phyloP scores from a whole-genome alignment of 2,113 vertebrate genomes.

The Plotosus lineatus region DNA sequence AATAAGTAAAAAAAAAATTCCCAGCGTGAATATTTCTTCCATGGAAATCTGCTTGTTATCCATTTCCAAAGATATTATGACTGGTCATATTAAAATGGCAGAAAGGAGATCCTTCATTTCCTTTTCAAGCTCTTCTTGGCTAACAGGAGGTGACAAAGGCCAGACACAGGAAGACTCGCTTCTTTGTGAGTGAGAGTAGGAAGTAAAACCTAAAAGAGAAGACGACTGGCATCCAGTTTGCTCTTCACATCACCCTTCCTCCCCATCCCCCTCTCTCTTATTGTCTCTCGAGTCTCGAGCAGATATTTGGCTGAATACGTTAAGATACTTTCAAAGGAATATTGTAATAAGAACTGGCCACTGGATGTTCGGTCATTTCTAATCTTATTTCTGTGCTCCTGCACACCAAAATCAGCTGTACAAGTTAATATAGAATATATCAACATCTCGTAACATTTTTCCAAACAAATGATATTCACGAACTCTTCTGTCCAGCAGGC shows the following conservation, averaged over 20 bases:
- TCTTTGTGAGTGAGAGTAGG: slow-evolving; percentile 47
- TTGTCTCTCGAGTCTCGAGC: slow-evolving; percentile 1
- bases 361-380: neutral
- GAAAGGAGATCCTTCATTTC: slow-evolving; percentile 50
- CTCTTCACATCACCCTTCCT: slow-evolving; percentile 3
- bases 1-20: neutral
- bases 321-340: neutral
- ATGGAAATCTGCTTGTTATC: slow-evolving; percentile 10
- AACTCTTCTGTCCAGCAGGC: neutral
- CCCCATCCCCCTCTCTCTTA: neutral
- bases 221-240: slow-evolving; percentile 43
- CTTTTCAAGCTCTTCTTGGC: slow-evolving; percentile 47
- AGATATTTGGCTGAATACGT: slow-evolving; percentile 6
- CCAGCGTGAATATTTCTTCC: slow-evolving; percentile 5
- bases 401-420: neutral
- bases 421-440: neutral
- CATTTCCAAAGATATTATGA: slow-evolving; percentile 34
- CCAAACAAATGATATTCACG: too few relatives aligned
- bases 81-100: slow-evolving; percentile 36
- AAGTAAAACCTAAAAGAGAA: slow-evolving; percentile 51
- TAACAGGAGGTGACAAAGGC: slow-evolving; percentile 53
- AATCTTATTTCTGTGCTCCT: neutral
- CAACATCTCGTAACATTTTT: neutral
- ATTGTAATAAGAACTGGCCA: neutral
- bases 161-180: slow-evolving; percentile 54